These are phyloP conservation scores for Amia ocellicauda DNA, from an alignment of 2,113 vertebrate species.

Conservation along the genomic window DNA sequence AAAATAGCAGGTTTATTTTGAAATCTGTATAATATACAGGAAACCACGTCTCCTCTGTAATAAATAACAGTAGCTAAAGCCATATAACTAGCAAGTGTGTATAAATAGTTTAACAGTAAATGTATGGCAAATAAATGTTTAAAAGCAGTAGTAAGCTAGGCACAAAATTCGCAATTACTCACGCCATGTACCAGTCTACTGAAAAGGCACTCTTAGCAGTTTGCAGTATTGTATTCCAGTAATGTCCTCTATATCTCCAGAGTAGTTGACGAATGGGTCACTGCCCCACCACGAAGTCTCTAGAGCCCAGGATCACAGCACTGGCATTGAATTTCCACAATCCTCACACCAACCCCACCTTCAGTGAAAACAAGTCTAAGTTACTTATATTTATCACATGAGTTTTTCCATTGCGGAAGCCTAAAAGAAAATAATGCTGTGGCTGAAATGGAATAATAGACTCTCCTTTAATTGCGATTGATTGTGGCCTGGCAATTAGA, in stretches of 20 bases:
- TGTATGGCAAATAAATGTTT: constrained; percentile 6
- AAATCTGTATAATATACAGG: constrained; percentile 9
- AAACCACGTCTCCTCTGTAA: constrained; percentile 4
- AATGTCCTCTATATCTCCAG: not conserved
- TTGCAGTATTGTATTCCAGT: not conserved
- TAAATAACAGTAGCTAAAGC: constrained; percentile 17
- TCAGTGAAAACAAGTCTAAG: not conserved
- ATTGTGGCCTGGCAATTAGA: too few species aligned
- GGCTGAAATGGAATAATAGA: too few species aligned
- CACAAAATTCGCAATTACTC: constrained; percentile 7
- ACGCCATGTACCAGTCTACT: not conserved
- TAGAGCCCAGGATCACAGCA: not conserved
- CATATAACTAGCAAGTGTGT: constrained; percentile 52
- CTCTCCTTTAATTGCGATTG: too few species aligned
- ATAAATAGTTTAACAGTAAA: constrained; percentile 38
- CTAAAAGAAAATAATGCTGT: too few species aligned
- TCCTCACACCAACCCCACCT: not conserved
- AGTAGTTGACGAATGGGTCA: not conserved
- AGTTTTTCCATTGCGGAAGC: too few species aligned
- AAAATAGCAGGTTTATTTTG: too few species aligned
- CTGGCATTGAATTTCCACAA: not conserved
- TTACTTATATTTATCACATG: too few species aligned
- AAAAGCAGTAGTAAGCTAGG: constrained; percentile 18
- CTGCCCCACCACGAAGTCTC: not conserved
- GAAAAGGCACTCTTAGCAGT: constrained; percentile 20